Percentiles rank a stretch among this genome's conserved stretches.
Evolutionary conservation across 2,888 invertebrate genomes (phyloP).

Genomic region (Leptothorax acervorum): DNA sequence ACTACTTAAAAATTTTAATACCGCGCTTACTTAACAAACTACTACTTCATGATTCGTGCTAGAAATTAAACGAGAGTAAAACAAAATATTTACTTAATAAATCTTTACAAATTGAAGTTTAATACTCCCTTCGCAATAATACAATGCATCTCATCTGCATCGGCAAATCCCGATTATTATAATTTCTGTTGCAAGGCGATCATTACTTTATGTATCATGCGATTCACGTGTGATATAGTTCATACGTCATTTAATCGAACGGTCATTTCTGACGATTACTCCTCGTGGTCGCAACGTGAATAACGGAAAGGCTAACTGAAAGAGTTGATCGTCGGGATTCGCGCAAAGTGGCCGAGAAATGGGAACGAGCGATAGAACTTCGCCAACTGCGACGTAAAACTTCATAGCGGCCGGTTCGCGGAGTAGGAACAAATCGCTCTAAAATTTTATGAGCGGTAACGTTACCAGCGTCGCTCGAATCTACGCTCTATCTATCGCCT

Average conservation of each 20-base stretch:
- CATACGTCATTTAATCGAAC: constrained; percentile 3
- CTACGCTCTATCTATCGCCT: constrained; percentile 48
- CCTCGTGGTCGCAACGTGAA: background rate
- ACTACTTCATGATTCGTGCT: background rate
- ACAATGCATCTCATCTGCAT: background rate
- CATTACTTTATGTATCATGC: background rate
- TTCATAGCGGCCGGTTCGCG: constrained; percentile 62
- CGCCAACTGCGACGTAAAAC: constrained; percentile 73
- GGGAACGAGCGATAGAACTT: constrained; percentile 65
- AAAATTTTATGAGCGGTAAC: constrained; percentile 82
- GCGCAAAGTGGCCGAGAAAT: constrained; percentile 71
- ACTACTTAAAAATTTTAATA: constrained; percentile 20
- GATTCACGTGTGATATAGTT: background rate
- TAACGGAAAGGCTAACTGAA: background rate
- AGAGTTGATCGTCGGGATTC: constrained; percentile 70
- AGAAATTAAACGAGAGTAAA: constrained; percentile 4
- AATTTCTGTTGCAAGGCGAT: background rate
- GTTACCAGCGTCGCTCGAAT: constrained; percentile 70
- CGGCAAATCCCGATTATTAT: background rate
- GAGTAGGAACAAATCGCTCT: constrained; percentile 80
- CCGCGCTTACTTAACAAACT: constrained; percentile 1
- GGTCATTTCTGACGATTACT: background rate
- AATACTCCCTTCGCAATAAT: background rate
- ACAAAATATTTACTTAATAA: constrained; percentile 14
- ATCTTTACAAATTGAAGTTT: background rate